Evolutionary conservation across 2,888 invertebrate species (phyloP).

Genomic region (Caenorhabditis zanzibari): DNA sequence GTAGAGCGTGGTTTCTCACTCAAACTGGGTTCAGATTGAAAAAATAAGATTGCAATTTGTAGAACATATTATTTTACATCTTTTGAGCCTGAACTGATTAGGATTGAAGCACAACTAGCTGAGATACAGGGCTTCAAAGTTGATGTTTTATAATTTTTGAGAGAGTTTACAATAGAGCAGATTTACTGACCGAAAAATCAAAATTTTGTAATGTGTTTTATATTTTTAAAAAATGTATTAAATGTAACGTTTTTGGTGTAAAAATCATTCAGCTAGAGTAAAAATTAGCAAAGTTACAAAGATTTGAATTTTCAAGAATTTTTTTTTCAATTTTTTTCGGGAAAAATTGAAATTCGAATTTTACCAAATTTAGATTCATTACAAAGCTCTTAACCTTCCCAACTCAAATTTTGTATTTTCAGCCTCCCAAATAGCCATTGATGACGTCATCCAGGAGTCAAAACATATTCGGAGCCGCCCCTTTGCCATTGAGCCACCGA

Average conservation of each 20-base stretch:
- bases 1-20: background rate
- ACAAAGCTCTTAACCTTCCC: background rate
- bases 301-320: constrained; percentile 16
- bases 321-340: background rate
- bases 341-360: constrained; percentile 16
- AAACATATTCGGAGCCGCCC: constrained; percentile 57
- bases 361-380: constrained; percentile 1
- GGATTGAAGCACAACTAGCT: too few species aligned
- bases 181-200: background rate
- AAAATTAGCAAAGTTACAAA: background rate
- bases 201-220: background rate
- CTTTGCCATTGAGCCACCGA: constrained; percentile 53
- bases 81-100: too few species aligned
- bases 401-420: constrained; percentile 8
- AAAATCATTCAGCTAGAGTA: background rate
- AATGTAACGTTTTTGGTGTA: background rate
- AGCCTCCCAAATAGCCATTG: constrained; percentile 55
- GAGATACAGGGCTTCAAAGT: background rate
- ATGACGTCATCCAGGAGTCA: constrained; percentile 52
- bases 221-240: background rate
- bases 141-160: too few species aligned
- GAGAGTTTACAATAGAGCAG: background rate
- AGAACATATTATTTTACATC: too few species aligned
- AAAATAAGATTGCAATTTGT: background rate
- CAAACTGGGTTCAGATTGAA: background rate